Base-by-base conservation (phyloP, 2,888 invertebrate species). In the Papilio demoleus region DNA sequence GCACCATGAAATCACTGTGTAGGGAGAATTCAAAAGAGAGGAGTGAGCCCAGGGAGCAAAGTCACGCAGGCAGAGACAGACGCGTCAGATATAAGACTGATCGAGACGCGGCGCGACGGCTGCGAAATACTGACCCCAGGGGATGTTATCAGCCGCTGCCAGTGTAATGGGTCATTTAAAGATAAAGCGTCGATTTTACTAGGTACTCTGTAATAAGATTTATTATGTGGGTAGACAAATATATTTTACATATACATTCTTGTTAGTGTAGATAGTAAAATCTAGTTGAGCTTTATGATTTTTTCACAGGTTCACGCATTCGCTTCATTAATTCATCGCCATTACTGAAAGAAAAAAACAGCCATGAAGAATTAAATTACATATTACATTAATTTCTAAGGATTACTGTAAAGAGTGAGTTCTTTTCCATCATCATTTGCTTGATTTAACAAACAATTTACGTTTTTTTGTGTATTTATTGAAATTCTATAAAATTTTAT, bases 1-100 rank as follows among this genome's bases (percentile, higher is more conserved):
- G 88, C 87, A 91, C 88, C 92, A 92, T 92, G 81, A 87, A 92
- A 91, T 81, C 86, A 76, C 79, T 77, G 73, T 73, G 70, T 70
- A 56, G 65, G 6, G 6, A 65, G 64, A 70, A 65, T 74, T 76
- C 70, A 71, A 71, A 68, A 68, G 73, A 70, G 76, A 79, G 70
- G 68, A 71, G 73, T 72, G 72, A 72, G 75, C 68, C 45, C 77
- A 72, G 79, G 81, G 73, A 81, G 81, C 75, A 70, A 73, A 74
- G 62, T 45, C 70, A 70, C 70, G 74, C 77, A 75, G 78, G 78
- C 68, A 71, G 61, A 65, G 59, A 71, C 68, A 74, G 73, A 76
- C 80, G 80, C 81, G 81, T 78, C 79, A 75, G 76, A 83, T 84
- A 83, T 82, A 81, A 81, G 81, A 91, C 90, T 92, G 81, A 72